These are phyloP conservation scores for Saccopteryx bilineata DNA, from an alignment of 2,113 vertebrate genomes.

Conservation along the genomic window DNA sequence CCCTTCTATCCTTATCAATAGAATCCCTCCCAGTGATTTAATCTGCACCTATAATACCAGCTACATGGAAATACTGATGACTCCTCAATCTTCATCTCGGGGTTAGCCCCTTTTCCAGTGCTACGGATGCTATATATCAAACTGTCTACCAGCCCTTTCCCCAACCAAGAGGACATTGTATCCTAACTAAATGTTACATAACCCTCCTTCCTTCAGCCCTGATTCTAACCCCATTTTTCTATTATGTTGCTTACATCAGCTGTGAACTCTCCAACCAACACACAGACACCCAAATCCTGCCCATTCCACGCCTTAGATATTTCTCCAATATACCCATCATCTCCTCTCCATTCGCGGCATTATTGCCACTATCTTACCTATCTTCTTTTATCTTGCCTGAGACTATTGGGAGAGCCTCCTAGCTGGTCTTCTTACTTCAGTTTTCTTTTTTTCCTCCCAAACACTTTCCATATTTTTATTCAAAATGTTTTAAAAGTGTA, in stretches of 20 bases:
- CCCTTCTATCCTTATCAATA: background rate
- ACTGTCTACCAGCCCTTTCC: background rate
- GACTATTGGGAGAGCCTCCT: background rate
- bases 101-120: background rate
- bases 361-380: background rate
- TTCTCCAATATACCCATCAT: background rate
- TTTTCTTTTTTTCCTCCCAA: slow-evolving; percentile 2
- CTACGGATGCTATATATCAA: background rate
- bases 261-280: background rate
- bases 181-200: background rate
- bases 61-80: background rate
- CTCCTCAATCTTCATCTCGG: background rate
- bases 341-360: background rate
- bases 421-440: background rate
- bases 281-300: background rate
- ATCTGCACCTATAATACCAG: background rate
- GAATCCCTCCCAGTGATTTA: background rate
- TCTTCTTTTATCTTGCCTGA: background rate
- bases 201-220: background rate
- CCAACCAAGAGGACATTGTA: background rate
- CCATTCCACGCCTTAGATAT: background rate
- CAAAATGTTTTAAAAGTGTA: background rate
- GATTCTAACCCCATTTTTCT: background rate
- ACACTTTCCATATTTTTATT: background rate
- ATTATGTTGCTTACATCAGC: background rate